phyloP scores from a whole-genome alignment of 2,888 invertebrate species.

The Junonia oenone region DNA sequence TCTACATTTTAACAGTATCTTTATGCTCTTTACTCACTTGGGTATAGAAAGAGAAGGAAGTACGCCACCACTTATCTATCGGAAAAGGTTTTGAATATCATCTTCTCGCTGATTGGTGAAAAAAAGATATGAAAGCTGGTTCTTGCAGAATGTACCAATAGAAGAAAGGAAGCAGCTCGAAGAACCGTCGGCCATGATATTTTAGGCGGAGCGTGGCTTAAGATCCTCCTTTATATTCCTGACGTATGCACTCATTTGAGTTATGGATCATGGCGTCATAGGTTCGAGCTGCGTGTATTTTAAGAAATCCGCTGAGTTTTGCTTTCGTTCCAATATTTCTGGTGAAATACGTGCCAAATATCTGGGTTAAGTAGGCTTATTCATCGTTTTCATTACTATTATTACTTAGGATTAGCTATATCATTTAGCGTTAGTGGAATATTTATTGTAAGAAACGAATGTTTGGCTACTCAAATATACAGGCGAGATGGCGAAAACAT shows the following conservation, averaged over 20 bases:
- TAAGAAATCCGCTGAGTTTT: slow-evolving; percentile 60
- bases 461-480: not conserved
- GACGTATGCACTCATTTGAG: slow-evolving; percentile 74
- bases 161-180: slow-evolving; percentile 44
- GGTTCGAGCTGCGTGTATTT: slow-evolving; percentile 59
- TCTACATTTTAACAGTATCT: slow-evolving; percentile 46
- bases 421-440: not conserved
- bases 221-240: slow-evolving; percentile 77
- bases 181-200: slow-evolving; percentile 65
- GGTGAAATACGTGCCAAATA: slow-evolving; percentile 43
- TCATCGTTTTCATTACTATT: slow-evolving; percentile 16
- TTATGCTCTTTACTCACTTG: slow-evolving; percentile 49
- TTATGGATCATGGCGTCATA: slow-evolving; percentile 71
- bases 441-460: not conserved
- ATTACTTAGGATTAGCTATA: not conserved
- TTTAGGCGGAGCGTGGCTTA: slow-evolving; percentile 64
- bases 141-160: slow-evolving; percentile 61
- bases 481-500: not conserved
- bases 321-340: slow-evolving; percentile 46
- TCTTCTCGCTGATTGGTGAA: slow-evolving; percentile 63
- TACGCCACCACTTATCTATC: slow-evolving; percentile 48
- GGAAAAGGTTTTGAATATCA: slow-evolving; percentile 57
- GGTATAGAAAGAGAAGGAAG: slow-evolving; percentile 54
- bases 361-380: slow-evolving; percentile 34
- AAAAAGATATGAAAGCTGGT: slow-evolving; percentile 48